Base-by-base conservation (phyloP, 2,113 vertebrate species). In the Calypte anna region DNA sequence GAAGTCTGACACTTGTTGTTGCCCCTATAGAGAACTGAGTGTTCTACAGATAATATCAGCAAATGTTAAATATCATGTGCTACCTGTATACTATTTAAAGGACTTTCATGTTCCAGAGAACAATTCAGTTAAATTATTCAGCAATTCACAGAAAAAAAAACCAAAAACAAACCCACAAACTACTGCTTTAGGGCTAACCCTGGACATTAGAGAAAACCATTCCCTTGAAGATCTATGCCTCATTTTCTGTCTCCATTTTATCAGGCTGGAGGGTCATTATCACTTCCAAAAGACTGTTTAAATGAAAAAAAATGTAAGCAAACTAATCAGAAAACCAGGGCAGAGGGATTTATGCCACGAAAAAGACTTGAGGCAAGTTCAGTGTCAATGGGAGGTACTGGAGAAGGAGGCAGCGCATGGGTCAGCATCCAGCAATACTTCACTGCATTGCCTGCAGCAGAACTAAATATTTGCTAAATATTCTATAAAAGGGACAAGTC, bases 11-110 rank as follows among this genome's bases (percentile, higher is more conserved):
- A 94, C 83, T 86, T 96, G 86, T 86, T 96, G 69, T 15, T 68
- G 69, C 80, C 53, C 86, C 83, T 95, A 95, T 90, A 94, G 90
- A 91, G 96, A 95, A 96, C 93, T 5, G 15, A 90, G 72, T 46
- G 82, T 88, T 91, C 72, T 55, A 74, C 90, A 96, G 94, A 96
- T 96, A 92, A 81, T 90, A 96, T 67, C 94, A 95, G 92, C 68
- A 95, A 96, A 96, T 94, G 92, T 96, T 96, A 96, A 96, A 93
- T 93, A 93, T 81, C 96, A 91, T 88, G 92, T 86, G 94, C 90
- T 93, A 43, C 73, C 86, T 70, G 82, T 3, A 88, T 59, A 94
- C 94, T 96, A 94, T 96, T 96, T 96, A 96, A 96, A 95, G 88
- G 82, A 93, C 86, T 94, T 93, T 62, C 74, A 93, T 81, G 92